A percentile compares a stretch with the other conserved stretches of the same genome.
Evolutionary conservation across 2,113 vertebrate species (phyloP).

Genomic region (Leptobrachium ailaonicum): DNA sequence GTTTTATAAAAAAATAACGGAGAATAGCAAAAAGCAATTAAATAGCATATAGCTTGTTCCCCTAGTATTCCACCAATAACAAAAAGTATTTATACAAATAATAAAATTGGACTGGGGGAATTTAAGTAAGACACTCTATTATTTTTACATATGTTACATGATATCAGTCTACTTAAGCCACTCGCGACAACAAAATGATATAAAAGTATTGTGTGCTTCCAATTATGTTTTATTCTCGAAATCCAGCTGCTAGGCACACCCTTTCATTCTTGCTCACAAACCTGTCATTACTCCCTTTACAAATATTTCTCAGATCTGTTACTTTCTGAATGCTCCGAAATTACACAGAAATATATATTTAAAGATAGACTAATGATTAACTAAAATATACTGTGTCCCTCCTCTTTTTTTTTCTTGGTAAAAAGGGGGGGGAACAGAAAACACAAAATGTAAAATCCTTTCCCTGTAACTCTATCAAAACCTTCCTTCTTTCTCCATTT

Average conservation of each 20-base stretch:
- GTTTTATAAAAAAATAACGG: too few species aligned
- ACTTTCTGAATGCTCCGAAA: slow-evolving; percentile 12
- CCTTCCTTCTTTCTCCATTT: too few species aligned
- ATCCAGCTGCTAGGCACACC: slow-evolving; percentile 10
- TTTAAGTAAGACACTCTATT: not conserved
- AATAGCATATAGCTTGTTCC: too few species aligned
- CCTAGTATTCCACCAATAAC: too few species aligned
- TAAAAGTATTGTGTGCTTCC: not conserved
- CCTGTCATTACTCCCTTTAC: slow-evolving; percentile 23
- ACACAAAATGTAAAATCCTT: too few species aligned
- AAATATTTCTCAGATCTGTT: not conserved
- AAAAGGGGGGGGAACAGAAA: not conserved
- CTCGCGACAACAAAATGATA: not conserved
- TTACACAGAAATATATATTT: slow-evolving; percentile 16
- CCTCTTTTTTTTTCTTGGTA: not conserved
- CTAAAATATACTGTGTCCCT: not conserved
- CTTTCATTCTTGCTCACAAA: slow-evolving; percentile 12
- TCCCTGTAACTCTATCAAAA: too few species aligned
- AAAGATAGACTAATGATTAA: slow-evolving; percentile 2
- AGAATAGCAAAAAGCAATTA: not conserved
- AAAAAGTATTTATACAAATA: too few species aligned
- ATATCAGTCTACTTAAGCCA: not conserved
- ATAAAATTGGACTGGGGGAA: not conserved
- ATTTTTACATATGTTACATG: not conserved
- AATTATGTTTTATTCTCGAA: slow-evolving; percentile 19